Conservation (phyloP, 2,888 invertebrate genomes). For the Phaonia tiefii region DNA sequence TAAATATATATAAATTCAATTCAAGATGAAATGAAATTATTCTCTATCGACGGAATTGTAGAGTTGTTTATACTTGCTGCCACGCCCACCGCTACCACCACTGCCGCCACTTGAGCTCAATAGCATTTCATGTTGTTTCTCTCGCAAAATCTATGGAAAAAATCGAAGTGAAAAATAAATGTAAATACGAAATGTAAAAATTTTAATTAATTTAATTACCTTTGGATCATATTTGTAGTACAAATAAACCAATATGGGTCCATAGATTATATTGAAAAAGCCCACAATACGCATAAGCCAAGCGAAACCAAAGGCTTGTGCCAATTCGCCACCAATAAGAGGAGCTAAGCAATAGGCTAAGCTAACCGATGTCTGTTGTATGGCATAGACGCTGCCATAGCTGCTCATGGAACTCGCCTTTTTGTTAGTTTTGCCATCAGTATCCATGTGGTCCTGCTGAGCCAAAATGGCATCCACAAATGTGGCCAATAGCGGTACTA, state of each 20-base stretch:
- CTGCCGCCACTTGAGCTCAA: conserved; percentile 71
- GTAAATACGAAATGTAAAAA: neutral
- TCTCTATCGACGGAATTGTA: conserved; percentile 78
- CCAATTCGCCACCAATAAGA: conserved; percentile 87
- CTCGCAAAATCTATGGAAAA: conserved; percentile 71
- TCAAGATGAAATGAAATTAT: conserved; percentile 54
- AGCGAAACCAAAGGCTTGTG: conserved; percentile 86
- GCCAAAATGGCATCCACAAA: conserved; percentile 84
- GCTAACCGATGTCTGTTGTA: conserved; percentile 91
- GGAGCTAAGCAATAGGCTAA: conserved; percentile 91
- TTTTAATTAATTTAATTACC: conserved; percentile 68
- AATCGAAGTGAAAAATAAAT: neutral
- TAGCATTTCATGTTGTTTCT: conserved; percentile 77
- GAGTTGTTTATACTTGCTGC: conserved; percentile 77
- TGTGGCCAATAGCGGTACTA: conserved; percentile 89
- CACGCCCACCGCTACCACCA: conserved; percentile 70
- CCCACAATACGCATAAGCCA: conserved; percentile 89
- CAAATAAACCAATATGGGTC: conserved; percentile 83
- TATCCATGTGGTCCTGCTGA: conserved; percentile 72
- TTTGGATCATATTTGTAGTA: conserved; percentile 78
- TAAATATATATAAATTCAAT: neutral
- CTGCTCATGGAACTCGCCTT: conserved; percentile 80
- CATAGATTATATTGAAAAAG: conserved; percentile 85
- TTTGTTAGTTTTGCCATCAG: conserved; percentile 45
- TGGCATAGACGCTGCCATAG: conserved; percentile 90